phyloP scores from a whole-genome alignment of 2,797 vertebrate genomes.

The Phoebastria nigripes region DNA sequence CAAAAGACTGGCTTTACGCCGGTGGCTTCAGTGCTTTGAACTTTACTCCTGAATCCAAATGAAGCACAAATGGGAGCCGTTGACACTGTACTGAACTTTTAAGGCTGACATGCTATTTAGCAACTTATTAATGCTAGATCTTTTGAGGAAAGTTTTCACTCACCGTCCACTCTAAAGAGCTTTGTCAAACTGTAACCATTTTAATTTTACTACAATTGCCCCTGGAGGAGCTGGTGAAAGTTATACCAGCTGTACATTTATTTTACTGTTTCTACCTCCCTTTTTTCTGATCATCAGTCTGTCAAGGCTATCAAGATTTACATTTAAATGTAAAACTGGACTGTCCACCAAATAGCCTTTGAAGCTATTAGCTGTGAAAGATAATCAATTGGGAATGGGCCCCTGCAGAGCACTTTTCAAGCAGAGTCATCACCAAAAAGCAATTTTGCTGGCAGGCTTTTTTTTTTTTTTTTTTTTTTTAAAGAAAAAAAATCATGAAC shows the following conservation, averaged over 20 bases:
- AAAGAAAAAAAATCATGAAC: neutral
- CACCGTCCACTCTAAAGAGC: neutral
- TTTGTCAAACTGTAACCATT: neutral
- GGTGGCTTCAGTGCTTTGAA: neutral
- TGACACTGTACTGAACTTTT: constrained; percentile 5
- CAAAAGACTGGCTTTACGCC: neutral
- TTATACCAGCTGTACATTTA: constrained; percentile 59
- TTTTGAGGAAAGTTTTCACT: neutral
- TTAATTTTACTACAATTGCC: constrained; percentile 20
- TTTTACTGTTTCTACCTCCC: constrained; percentile 27
- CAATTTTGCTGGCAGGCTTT: constrained; percentile 67
- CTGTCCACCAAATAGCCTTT: constrained; percentile 71
- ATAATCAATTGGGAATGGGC: constrained; percentile 86
- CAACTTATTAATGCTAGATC: neutral
- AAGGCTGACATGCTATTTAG: neutral
- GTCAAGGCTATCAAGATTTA: constrained; percentile 66
- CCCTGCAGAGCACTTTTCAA: constrained; percentile 79
- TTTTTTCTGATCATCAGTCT: constrained; percentile 48
- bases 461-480: neutral
- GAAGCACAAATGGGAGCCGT: neutral
- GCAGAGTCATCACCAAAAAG: constrained; percentile 78
- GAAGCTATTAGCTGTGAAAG: constrained; percentile 85
- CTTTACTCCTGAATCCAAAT: neutral
- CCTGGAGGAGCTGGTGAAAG: constrained; percentile 52
- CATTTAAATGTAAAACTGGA: constrained; percentile 70